Evolutionary conservation across 2,888 invertebrate species (phyloP).

Genomic region (Diadegma fenestrale): DNA sequence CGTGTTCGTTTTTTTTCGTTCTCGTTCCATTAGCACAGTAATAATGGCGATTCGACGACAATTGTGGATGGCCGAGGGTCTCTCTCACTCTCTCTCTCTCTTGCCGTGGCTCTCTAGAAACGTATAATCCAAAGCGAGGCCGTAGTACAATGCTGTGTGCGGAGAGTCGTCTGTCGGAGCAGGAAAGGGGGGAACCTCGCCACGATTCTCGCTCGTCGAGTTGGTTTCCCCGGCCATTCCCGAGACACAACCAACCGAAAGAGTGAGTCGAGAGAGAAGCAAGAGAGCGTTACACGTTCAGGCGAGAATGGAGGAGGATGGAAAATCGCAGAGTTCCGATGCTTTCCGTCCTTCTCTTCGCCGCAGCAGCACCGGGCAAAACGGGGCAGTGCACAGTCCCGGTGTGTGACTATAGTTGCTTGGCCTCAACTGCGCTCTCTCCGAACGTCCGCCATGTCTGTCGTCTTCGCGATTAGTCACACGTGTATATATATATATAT

Average conservation of each 20-base stretch:
- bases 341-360: slow-evolving; percentile 59
- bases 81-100: slow-evolving; percentile 23
- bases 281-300: slow-evolving; percentile 1
- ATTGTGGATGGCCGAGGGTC: slow-evolving; percentile 57
- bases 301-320: slow-evolving; percentile 47
- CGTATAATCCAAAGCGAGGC: slow-evolving; percentile 63
- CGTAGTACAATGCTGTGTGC: slow-evolving; percentile 34
- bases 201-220: slow-evolving; percentile 54
- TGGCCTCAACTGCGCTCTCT: slow-evolving; percentile 51
- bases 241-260: slow-evolving; percentile 44
- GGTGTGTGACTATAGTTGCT: slow-evolving; percentile 51
- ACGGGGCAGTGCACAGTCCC: slow-evolving; percentile 54
- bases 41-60: slow-evolving; percentile 59
- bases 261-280: slow-evolving; percentile 43
- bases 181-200: slow-evolving; percentile 20
- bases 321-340: slow-evolving; percentile 56
- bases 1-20: slow-evolving; percentile 9
- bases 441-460: slow-evolving; percentile 68
- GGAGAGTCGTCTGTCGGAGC: slow-evolving; percentile 51
- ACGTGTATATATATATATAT: slow-evolving; percentile 30
- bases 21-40: slow-evolving; percentile 50
- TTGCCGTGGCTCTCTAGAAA: slow-evolving; percentile 25
- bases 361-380: slow-evolving; percentile 53
- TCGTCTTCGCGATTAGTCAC: slow-evolving; percentile 69
- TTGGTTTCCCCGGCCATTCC: slow-evolving; percentile 65